Evolutionary conservation across 1,140 invertebrate genomes (phyloP), one percentile per base, ranked within the genome.

Genomic region (Helicoverpa zea): DNA sequence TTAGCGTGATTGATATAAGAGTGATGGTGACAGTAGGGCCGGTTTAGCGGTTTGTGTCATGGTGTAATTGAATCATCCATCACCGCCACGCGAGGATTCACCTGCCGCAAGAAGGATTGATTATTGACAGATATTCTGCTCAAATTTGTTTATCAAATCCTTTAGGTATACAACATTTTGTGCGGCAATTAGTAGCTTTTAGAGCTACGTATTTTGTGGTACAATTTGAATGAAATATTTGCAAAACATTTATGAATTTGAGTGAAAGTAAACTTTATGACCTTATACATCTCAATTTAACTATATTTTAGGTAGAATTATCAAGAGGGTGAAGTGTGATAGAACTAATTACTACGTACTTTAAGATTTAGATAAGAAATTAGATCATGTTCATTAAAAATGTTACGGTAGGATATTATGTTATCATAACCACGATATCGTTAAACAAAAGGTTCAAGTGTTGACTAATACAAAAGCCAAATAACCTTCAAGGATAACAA

Each of bases 41-140:
- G 56, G 52, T 23, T 64, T 43, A 35, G 59, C 61, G 51, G 75
- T 78, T 78, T 35, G 43, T 75, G 58, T 78, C 75, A 78, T 18
- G 75, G 47, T 66, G 75, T 78, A 66, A 78, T 64, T 64, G 75
- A 66, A 78, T 78, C 59, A 78, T 78, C 75, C 63, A 78, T 78
- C 75, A 78, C 51, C 4, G 49, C 18, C 47, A 30, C 49, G 29
- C n/a, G 43, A 77, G 29, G 75, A 79, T 59, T 56, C 77, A 79
- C 59, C 64, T 79, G 64, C 23, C 76, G 77, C 4, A 5, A 54
- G 64, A 70, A 66, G 52, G 63, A 70, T 79, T 79, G 77, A 70
- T 79, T 59, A 70, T 79, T 70, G 77, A 79, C 77, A 72, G 64
- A 79, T 72, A 68, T 66, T 54, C 61, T 47, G 51, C 58, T 49